These are phyloP conservation scores for Cantharis rustica DNA, from an alignment of 2,888 invertebrate species.

Conservation along the genomic window DNA sequence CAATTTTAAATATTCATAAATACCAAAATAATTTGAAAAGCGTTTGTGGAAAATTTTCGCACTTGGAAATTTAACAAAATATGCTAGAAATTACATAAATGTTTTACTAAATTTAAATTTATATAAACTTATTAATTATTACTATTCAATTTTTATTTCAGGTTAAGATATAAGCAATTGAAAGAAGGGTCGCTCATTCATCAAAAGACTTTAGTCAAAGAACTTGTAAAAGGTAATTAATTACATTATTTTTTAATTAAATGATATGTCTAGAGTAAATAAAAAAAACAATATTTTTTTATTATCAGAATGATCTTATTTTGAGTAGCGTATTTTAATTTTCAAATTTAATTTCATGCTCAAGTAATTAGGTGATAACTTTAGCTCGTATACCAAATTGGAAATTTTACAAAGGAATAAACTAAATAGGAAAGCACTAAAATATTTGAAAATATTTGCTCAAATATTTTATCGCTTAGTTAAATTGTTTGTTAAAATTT, in stretches of 20 bases:
- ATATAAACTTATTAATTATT: not conserved
- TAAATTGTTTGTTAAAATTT: no score
- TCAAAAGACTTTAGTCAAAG: constrained; percentile 10
- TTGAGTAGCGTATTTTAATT: no score
- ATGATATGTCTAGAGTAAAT: not conserved
- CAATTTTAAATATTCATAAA: not conserved
- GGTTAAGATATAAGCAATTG: constrained; percentile 19
- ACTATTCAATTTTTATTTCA: constrained; percentile 6
- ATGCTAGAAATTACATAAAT: not conserved
- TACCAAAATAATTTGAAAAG: not conserved
- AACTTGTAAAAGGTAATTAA: constrained; percentile 19
- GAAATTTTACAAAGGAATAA: no score
- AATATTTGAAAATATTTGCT: no score
- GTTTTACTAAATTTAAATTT: not conserved
- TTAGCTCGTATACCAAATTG: no score
- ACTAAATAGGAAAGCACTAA: no score
- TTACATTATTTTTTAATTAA: not conserved
- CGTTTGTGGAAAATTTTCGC: not conserved
- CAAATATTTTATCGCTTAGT: no score
- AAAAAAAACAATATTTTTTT: no score
- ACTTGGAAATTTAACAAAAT: not conserved
- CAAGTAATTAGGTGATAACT: no score
- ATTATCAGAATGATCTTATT: no score
- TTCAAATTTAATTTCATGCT: no score
- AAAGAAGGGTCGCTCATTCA: constrained; percentile 17